A percentile compares a stretch with the other conserved stretches of the same genome.
Conservation (phyloP, 2,888 invertebrate species). For the Amphiduros pacificus region DNA sequence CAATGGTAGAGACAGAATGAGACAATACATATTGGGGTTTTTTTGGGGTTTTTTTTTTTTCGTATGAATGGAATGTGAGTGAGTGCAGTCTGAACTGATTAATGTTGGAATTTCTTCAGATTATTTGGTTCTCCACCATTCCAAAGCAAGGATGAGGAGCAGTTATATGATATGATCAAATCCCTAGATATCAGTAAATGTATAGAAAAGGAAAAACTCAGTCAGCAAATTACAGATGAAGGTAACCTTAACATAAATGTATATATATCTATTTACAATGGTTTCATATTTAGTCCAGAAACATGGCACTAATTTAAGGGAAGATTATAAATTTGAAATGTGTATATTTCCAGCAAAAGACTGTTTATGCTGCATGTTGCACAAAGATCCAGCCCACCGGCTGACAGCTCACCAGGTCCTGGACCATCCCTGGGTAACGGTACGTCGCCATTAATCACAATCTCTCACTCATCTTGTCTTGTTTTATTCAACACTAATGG, state of each 20-base stretch:
- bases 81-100: too few species aligned
- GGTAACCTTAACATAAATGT: too few species aligned
- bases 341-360: constrained; percentile 57
- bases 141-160: constrained; percentile 43
- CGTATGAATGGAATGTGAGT: not conserved
- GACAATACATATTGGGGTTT: not conserved
- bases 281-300: not conserved
- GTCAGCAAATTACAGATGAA: constrained; percentile 41
- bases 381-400: constrained; percentile 64
- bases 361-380: constrained; percentile 61
- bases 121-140: constrained; percentile 53
- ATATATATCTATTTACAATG: not conserved
- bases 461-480: too few species aligned
- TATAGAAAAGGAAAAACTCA: constrained; percentile 3
- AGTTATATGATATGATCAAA: constrained; percentile 49
- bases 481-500: too few species aligned
- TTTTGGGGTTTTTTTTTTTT: not conserved
- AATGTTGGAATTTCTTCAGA: constrained; percentile 32
- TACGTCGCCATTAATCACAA: not conserved
- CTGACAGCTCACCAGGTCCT: constrained; percentile 64
- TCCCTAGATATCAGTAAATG: constrained; percentile 37
- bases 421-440: constrained; percentile 62
- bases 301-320: not conserved
- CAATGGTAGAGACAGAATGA: not conserved
- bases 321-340: not conserved